Conservation (phyloP, 2,797 vertebrate species). For the Yasuhikotakia modesta region DNA sequence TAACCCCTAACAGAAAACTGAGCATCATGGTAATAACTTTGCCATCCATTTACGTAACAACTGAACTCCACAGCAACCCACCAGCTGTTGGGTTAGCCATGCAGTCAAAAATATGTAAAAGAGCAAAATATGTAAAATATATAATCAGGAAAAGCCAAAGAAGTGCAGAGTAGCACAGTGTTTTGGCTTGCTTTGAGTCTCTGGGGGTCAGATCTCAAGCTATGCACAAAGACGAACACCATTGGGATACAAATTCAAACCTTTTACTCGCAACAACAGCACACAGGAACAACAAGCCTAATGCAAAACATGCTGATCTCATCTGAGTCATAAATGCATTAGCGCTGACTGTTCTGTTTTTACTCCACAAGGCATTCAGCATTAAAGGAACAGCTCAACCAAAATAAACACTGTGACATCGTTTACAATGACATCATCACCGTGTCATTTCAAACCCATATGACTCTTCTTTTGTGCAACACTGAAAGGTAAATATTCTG, state of each 20-base stretch:
- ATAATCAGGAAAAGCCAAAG: not conserved
- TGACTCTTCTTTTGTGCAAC: too few relatives aligned
- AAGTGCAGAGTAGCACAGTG: not conserved
- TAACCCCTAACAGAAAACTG: too few relatives aligned
- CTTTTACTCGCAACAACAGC: not conserved
- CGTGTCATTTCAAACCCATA: too few relatives aligned
- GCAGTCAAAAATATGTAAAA: slow-evolving; percentile 13
- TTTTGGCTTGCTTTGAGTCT: not conserved
- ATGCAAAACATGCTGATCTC: not conserved
- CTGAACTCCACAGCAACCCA: slow-evolving; percentile 62
- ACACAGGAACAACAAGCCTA: not conserved
- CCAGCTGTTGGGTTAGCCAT: slow-evolving; percentile 58
- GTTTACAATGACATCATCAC: too few relatives aligned
- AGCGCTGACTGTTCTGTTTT: too few relatives aligned
- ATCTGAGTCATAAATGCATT: too few relatives aligned
- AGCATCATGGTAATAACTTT: too few relatives aligned
- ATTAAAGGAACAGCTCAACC: too few relatives aligned
- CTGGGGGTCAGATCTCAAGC: not conserved
- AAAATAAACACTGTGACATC: not conserved
- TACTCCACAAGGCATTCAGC: too few relatives aligned
- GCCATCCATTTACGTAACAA: too few relatives aligned
- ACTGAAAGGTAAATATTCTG: too few relatives aligned
- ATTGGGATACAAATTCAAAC: not conserved
- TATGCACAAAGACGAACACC: not conserved
- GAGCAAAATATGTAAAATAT: not conserved